Conservation (phyloP, 2,797 vertebrate genomes). For the Gymnodraco acuticeps region DNA sequence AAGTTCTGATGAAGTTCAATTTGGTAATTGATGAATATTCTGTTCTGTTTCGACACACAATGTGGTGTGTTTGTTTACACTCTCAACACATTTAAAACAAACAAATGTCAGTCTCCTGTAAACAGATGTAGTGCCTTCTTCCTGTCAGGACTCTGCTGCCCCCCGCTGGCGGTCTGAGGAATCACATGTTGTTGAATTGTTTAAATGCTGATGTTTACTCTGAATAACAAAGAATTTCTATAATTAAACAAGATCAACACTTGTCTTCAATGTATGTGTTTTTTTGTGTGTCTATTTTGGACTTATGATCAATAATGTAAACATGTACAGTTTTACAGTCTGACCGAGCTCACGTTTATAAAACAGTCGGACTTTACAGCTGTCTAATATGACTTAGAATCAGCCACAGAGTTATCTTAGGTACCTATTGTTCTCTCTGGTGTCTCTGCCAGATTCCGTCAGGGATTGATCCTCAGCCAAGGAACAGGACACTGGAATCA, state of each 20-base stretch:
- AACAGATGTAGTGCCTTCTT: conserved; percentile 17
- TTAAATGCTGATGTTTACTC: conserved; percentile 21
- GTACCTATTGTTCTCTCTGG: too few relatives aligned
- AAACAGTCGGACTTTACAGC: not conserved
- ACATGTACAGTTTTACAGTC: too few relatives aligned
- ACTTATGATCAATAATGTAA: too few relatives aligned
- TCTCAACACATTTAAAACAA: too few relatives aligned
- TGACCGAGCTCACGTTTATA: not conserved
- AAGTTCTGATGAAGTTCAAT: conserved; percentile 32
- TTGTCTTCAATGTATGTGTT: not conserved
- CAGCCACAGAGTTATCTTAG: too few relatives aligned
- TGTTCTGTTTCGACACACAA: not conserved
- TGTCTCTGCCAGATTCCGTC: too few relatives aligned
- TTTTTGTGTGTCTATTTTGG: not conserved
- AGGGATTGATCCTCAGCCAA: too few relatives aligned
- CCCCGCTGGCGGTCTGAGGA: conserved; percentile 30
- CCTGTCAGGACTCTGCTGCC: conserved; percentile 10
- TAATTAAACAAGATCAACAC: conserved; percentile 48
- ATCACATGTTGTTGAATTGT: conserved; percentile 17
- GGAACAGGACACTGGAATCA: too few relatives aligned
- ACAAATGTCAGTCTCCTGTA: not conserved
- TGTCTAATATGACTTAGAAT: not conserved
- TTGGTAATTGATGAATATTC: conserved; percentile 4
- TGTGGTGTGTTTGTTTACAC: too few relatives aligned
- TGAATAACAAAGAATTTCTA: conserved; percentile 38